Percentiles rank a stretch among this genome's conserved stretches.
These are phyloP conservation scores for Oscheius sp. DNA, from an alignment of 1,140 invertebrate species.

Conservation along the genomic window DNA sequence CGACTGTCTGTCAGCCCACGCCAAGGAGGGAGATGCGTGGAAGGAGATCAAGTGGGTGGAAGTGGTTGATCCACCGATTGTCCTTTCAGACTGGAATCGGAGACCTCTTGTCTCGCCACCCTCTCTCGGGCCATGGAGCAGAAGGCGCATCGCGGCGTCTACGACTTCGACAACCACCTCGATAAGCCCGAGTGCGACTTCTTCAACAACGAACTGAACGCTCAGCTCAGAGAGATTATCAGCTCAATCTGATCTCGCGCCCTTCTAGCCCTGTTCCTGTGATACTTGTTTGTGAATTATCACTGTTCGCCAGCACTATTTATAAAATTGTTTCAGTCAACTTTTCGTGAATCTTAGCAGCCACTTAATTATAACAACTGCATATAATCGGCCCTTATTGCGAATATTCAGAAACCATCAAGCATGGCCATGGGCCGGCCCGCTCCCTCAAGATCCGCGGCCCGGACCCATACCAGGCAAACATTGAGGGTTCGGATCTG, in stretches of 20 bases:
- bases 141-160: conserved; percentile 14
- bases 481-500: no score
- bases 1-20: conserved; percentile 2
- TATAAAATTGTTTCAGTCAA: no score
- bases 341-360: no score
- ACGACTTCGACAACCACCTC: conserved; percentile 33
- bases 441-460: no score
- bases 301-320: no score
- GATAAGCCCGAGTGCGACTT: conserved; percentile 35
- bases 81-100: neutral
- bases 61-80: neutral
- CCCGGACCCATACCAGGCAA: no score
- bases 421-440: no score
- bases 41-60: conserved; percentile 19
- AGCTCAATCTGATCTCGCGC: neutral
- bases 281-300: no score
- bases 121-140: conserved; percentile 10
- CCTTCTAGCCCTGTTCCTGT: no score
- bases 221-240: conserved; percentile 6
- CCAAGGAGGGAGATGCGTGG: conserved; percentile 27
- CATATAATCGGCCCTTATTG: no score
- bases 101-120: neutral
- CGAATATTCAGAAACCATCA: no score
- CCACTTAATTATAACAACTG: no score
- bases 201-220: conserved; percentile 21